Conservation (phyloP, 2,113 vertebrate genomes). For the Regulus satrapa region DNA sequence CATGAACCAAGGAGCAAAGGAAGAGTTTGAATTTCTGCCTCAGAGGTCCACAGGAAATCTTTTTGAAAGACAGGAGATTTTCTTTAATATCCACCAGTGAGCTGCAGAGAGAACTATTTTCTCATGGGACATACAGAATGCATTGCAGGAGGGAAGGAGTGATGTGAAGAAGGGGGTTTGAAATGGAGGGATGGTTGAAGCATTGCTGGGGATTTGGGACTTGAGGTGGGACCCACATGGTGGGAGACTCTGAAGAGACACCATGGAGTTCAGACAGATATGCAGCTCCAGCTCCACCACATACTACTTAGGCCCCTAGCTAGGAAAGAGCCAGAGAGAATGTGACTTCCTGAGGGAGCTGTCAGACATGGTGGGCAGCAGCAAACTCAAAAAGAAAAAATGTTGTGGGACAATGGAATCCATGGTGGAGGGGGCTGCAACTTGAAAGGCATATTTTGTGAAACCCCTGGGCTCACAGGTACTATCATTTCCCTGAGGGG, state of each 20-base stretch:
- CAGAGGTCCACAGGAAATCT: not conserved
- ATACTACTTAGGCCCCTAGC: not conserved
- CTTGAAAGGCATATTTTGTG: not conserved
- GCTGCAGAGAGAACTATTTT: not conserved
- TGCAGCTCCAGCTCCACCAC: not conserved
- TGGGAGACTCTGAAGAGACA: not conserved
- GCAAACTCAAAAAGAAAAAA: not conserved
- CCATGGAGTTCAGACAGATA: fast-evolving
- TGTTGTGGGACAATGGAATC: not conserved
- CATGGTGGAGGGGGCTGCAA: not conserved
- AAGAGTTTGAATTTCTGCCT: not conserved
- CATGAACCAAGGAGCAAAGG: not conserved
- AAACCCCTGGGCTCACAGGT: not conserved
- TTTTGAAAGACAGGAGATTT: not conserved
- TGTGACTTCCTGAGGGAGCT: not conserved
- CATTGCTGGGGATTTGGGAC: not conserved
- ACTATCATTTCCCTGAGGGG: not conserved
- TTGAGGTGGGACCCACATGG: not conserved
- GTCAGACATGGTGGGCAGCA: not conserved
- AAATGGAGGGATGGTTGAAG: not conserved
- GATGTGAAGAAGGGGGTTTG: fast-evolving
- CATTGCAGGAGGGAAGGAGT: not conserved
- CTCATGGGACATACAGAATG: fast-evolving
- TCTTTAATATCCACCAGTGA: not conserved
- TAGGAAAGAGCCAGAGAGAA: not conserved